Base-by-base conservation (phyloP, 2,113 vertebrate genomes). In the Urocolius indicus region DNA sequence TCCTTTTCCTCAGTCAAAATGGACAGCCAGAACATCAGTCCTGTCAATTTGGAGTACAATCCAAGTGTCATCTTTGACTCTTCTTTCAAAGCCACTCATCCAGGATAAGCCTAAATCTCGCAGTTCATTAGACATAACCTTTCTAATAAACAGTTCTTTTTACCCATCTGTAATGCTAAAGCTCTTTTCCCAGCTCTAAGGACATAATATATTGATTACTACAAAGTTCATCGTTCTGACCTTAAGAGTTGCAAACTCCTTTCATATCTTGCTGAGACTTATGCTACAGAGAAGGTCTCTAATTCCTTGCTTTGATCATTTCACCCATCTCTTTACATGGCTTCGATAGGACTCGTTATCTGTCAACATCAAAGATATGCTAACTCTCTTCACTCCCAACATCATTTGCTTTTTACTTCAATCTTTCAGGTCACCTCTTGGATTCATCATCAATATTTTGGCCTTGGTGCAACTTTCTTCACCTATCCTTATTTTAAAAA, bases 351-450 rank as follows among this genome's bases (percentile, higher is more conserved):
- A 71, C 52, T 77, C 48, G 43, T 59, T 81, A 74, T 17, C 51
- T 67, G 29, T 67, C 89, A 89, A 89, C 81, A 95, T 92, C 68
- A 84, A 94, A 93, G 59, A 77, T 43, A 84, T 5, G 30, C 43
- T 79, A 94, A 78, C 2, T 1, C 63, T 43, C 18, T 57, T 59
- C 21, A 30, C 24, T 89, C 78, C 23, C 73, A 81, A 63, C 21
- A 66, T 9, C 2, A 0, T 13, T 23, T 3, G 49, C 6, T 49
- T 65, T 27, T 69, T 26, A 73, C 41, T 90, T n/a, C 72, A 46
- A 7, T 43, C n/a, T 62, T 77, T 32, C 41, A 80, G 19, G 21
- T 84, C 74, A 83, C 46, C 17, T 74, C 30, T 71, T n/a, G n/a
- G 69, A 38, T 13, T 86, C 41, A 55, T 41, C 30, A 49, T 30